Percentiles rank a stretch among this genome's conserved stretches.
Conservation (phyloP, 2,797 vertebrate species). For the Gobionotothen gibberifrons region DNA sequence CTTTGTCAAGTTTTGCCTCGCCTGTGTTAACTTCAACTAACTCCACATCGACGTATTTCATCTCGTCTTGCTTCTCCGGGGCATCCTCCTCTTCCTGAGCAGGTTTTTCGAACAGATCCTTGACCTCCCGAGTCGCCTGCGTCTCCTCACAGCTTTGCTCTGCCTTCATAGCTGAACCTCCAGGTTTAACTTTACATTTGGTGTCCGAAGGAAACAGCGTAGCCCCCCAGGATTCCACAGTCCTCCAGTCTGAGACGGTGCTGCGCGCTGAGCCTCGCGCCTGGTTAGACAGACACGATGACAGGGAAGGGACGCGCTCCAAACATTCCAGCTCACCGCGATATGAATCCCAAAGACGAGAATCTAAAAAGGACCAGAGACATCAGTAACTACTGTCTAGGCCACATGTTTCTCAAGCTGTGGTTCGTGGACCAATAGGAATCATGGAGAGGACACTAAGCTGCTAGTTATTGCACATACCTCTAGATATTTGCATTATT, state of each 20-base stretch:
- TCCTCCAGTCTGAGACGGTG: slow-evolving; percentile 27
- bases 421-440: slow-evolving; percentile 19
- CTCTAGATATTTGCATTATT: too few relatives aligned
- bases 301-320: slow-evolving; percentile 55
- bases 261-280: slow-evolving; percentile 30
- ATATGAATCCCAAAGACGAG: slow-evolving; percentile 45
- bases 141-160: slow-evolving; percentile 57
- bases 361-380: slow-evolving; percentile 67
- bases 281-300: slow-evolving; percentile 46
- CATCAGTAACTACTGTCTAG: slow-evolving; percentile 57
- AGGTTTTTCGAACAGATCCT: slow-evolving; percentile 30
- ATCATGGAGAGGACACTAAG: background rate
- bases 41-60: slow-evolving; percentile 78
- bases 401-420: slow-evolving; percentile 46
- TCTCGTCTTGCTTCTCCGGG: slow-evolving; percentile 52
- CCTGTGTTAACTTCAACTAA: slow-evolving; percentile 43
- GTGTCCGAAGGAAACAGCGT: slow-evolving; percentile 31
- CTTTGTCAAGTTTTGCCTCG: slow-evolving; percentile 35
- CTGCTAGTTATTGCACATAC: too few relatives aligned
- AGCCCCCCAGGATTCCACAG: slow-evolving; percentile 46
- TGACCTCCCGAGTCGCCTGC: slow-evolving; percentile 32
- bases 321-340: slow-evolving; percentile 63
- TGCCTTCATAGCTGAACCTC: slow-evolving; percentile 46
- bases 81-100: slow-evolving; percentile 28
- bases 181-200: slow-evolving; percentile 22